Evolutionary conservation across 2,888 invertebrate genomes (phyloP), one percentile per base, ranked within the genome.

Genomic region (Ophraella communa): DNA sequence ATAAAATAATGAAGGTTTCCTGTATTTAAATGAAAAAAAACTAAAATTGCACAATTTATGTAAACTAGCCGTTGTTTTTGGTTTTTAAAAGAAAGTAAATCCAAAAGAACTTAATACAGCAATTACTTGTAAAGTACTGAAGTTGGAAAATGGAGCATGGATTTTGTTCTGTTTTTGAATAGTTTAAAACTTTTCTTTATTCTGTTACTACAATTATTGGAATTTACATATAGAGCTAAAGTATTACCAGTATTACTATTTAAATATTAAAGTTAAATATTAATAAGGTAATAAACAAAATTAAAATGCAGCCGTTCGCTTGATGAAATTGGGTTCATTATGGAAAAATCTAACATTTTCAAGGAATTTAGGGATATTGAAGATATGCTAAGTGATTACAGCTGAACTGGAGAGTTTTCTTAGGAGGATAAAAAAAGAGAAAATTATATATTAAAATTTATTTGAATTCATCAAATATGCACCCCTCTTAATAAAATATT

Each of bases 401-500:
- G n/a, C n/a, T 23, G 49, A 8, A 23, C n/a, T 23, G 14, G 49
- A 14, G 14, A n/a, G 24, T 14, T n/a, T 54, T 54, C 14, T 35
- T 23, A 20, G 10, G 7, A 27, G 8, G 20, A 10, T 10, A 23
- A 23, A 23, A 54, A 11, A 11, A n/a, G 20, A 53, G 30, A 45
- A 21, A 35, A 58, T 21, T 33, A 49, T 49, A 18, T 49, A 58
- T 58, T 20, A 49, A 35, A 58, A 44, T 49, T 49, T 49, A 58
- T 58, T 23, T 44, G 14, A 44, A 20, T 17, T 23, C 27, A 55
- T 55, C 47, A 58, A 58, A 58, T 58, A 58, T 58, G 47, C 58
- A 58, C 58, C 58, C 47, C 49, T 49, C 30, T 27, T 21, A 54
- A 10, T 10, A 30, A 18, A 54, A 5, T 20, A 18, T 54, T 39